phyloP scores from a whole-genome alignment of 2,888 invertebrate genomes.

The Papilio demoleus region DNA sequence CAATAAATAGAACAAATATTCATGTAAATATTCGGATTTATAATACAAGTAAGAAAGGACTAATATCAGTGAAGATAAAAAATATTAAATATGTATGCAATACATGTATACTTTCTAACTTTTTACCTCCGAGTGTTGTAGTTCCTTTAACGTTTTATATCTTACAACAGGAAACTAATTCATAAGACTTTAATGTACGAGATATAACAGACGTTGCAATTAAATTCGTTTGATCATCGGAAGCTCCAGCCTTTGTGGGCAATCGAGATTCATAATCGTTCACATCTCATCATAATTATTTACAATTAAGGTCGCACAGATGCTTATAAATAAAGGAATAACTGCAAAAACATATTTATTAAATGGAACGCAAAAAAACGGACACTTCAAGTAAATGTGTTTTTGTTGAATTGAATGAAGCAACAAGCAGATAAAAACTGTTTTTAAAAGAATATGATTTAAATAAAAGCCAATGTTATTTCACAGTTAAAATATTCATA shows the following conservation, averaged over 20 bases:
- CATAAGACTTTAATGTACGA: constrained; percentile 28
- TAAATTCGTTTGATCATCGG: constrained; percentile 36
- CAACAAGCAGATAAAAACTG: not conserved
- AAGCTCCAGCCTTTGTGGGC: constrained; percentile 30
- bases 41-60: too few species aligned
- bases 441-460: too few species aligned
- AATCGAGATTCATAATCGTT: constrained; percentile 28
- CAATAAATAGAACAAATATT: too few species aligned
- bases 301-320: constrained; percentile 35
- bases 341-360: constrained; percentile 21
- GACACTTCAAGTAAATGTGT: not conserved
- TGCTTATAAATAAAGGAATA: constrained; percentile 25
- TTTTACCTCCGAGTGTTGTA: too few species aligned
- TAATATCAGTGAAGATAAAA: too few species aligned
- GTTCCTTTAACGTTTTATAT: not conserved
- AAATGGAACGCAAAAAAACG: constrained; percentile 20
- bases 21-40: too few species aligned
- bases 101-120: too few species aligned
- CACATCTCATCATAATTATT: constrained; percentile 32
- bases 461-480: too few species aligned
- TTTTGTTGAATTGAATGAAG: not conserved
- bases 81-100: too few species aligned
- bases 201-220: constrained; percentile 38
- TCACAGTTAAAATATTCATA: too few species aligned
- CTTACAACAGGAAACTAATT: constrained; percentile 26